A percentile compares a stretch with the other conserved stretches of the same genome.
These are phyloP conservation scores for Eulithis prunata DNA, from an alignment of 2,888 invertebrate species.

Conservation along the genomic window DNA sequence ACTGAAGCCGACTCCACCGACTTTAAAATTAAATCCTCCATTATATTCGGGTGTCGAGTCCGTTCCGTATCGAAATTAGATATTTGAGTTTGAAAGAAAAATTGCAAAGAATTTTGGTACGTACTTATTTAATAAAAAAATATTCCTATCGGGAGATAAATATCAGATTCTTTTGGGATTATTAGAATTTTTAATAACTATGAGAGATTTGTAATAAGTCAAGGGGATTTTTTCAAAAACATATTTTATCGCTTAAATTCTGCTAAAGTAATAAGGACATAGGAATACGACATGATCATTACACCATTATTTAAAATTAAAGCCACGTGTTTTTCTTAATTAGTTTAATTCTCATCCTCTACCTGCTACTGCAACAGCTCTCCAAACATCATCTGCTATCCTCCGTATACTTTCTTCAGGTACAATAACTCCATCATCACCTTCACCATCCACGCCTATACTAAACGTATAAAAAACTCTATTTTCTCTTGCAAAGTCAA, in stretches of 20 bases:
- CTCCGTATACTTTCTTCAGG: slow-evolving; percentile 58
- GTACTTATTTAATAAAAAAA: neutral
- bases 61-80: slow-evolving; percentile 49
- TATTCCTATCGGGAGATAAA: slow-evolving; percentile 2
- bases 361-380: slow-evolving; percentile 59
- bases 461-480: slow-evolving; percentile 62
- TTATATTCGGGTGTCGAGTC: slow-evolving; percentile 42
- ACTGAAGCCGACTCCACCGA: slow-evolving; percentile 23
- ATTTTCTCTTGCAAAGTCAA: slow-evolving; percentile 61
- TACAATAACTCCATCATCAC: slow-evolving; percentile 54
- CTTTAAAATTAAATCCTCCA: slow-evolving; percentile 42
- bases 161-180: slow-evolving; percentile 13
- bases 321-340: slow-evolving; percentile 11
- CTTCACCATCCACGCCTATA: slow-evolving; percentile 61
- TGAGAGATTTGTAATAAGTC: too few relatives aligned
- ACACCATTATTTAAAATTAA: slow-evolving; percentile 9
- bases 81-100: slow-evolving; percentile 38
- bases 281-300: too few relatives aligned
- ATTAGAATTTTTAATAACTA: slow-evolving; percentile 20
- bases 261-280: too few relatives aligned
- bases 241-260: too few relatives aligned
- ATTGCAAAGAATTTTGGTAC: slow-evolving; percentile 24
- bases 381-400: slow-evolving; percentile 66
- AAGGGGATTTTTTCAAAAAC: too few relatives aligned
- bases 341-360: slow-evolving; percentile 29